Conservation (phyloP, 2,113 vertebrate species). For the Nothocercus nigrocapillus region DNA sequence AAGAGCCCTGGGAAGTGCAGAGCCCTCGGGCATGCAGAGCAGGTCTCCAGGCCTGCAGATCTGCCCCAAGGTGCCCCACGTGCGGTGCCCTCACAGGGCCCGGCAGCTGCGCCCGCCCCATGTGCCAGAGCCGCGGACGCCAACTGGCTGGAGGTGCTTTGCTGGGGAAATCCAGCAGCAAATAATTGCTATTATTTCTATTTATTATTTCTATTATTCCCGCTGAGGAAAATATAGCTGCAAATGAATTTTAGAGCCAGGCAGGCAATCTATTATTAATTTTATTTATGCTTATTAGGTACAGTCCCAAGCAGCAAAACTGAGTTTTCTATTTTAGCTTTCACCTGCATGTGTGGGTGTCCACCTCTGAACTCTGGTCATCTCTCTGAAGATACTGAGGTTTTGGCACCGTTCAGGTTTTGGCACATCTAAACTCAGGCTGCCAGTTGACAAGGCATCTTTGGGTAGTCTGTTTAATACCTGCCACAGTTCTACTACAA, state of each 20-base stretch:
- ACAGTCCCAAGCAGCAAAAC: not conserved
- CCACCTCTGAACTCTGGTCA: constrained; percentile 17
- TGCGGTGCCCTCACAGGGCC: not conserved
- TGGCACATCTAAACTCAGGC: not conserved
- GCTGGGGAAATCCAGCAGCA: constrained; percentile 17
- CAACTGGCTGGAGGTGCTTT: constrained; percentile 26
- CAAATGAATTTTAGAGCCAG: constrained; percentile 58
- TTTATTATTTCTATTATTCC: too few species aligned
- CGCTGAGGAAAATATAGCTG: constrained; percentile 55
- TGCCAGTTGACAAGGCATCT: not conserved
- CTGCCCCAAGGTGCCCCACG: rapidly evolving
- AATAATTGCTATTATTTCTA: constrained; percentile 11
- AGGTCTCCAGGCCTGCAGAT: rapidly evolving
- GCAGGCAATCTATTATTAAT: constrained; percentile 64
- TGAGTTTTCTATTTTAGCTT: constrained; percentile 16
- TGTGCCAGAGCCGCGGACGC: not conserved
- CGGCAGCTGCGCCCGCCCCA: not conserved
- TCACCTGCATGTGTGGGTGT: not conserved
- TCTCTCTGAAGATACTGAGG: not conserved
- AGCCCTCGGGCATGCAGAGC: not conserved
- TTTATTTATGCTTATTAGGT: constrained; percentile 61
- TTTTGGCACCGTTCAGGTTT: not conserved
- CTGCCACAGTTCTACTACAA: not conserved
- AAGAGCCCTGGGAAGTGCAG: rapidly evolving
- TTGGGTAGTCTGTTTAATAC: not conserved